Conservation (phyloP, 2,113 vertebrate genomes). For the Dromiciops gliroides region DNA sequence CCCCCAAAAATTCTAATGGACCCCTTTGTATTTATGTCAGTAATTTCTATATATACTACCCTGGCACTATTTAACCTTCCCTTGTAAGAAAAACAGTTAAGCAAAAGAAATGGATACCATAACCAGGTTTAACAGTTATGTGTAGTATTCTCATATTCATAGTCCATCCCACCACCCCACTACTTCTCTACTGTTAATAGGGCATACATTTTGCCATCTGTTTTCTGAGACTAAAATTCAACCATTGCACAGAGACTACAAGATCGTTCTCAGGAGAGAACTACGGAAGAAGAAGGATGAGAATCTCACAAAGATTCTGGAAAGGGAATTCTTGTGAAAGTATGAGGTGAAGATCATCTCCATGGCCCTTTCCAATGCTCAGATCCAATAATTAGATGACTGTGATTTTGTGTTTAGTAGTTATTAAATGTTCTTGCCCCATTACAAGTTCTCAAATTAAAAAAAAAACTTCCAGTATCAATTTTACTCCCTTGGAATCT, state of each 20-base stretch:
- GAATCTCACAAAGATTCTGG: background rate
- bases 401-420: background rate
- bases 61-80: too few species aligned
- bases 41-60: too few species aligned
- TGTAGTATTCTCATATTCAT: background rate
- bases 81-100: background rate
- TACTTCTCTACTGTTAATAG: background rate
- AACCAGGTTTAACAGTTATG: background rate
- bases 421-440: background rate
- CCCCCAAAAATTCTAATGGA: too few species aligned
- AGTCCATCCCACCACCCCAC: background rate
- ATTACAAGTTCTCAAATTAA: background rate
- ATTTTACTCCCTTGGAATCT: background rate
- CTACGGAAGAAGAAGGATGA: background rate
- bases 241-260: background rate
- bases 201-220: background rate
- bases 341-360: background rate
- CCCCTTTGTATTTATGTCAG: too few species aligned
- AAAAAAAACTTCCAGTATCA: background rate
- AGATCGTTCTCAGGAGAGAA: background rate
- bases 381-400: background rate
- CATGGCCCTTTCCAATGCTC: background rate
- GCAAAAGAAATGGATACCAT: background rate
- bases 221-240: background rate
- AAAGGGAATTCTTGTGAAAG: background rate